These are phyloP conservation scores for Onychomys arenicola DNA, from an alignment of 2,797 vertebrate genomes.

Conservation along the genomic window DNA sequence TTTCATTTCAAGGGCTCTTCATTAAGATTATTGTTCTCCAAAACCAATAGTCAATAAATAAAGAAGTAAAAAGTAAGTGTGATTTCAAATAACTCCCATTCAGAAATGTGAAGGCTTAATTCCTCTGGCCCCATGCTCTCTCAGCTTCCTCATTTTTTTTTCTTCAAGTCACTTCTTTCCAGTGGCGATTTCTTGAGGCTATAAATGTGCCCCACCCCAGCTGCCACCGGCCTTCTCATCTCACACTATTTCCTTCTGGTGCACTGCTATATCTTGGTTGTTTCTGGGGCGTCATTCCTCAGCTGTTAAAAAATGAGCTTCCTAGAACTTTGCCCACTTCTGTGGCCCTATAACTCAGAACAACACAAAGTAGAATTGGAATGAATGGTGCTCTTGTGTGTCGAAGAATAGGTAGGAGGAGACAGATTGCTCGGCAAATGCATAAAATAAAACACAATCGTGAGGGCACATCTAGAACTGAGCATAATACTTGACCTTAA, in stretches of 20 bases:
- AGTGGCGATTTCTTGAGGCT: neutral
- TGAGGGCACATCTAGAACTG: neutral
- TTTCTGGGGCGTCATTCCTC: neutral
- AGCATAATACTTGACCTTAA: neutral
- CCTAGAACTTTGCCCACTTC: neutral
- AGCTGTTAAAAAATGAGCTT: neutral
- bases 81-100: neutral
- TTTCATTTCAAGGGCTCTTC: constrained; percentile 21
- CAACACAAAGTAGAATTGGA: neutral
- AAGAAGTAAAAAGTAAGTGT: neutral
- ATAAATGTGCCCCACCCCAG: neutral
- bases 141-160: neutral
- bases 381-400: neutral
- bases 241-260: neutral
- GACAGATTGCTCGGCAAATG: neutral
- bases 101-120: neutral
- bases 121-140: neutral
- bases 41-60: neutral
- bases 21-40: neutral
- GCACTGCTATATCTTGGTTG: neutral
- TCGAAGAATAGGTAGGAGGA: neutral
- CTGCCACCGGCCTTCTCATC: accelerated
- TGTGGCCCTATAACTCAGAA: neutral
- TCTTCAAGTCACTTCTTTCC: neutral
- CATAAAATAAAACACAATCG: neutral